Percentiles rank a stretch among this genome's conserved stretches.
phyloP scores from a whole-genome alignment of 2,888 invertebrate genomes.

The Tetramorium bicarinatum region DNA sequence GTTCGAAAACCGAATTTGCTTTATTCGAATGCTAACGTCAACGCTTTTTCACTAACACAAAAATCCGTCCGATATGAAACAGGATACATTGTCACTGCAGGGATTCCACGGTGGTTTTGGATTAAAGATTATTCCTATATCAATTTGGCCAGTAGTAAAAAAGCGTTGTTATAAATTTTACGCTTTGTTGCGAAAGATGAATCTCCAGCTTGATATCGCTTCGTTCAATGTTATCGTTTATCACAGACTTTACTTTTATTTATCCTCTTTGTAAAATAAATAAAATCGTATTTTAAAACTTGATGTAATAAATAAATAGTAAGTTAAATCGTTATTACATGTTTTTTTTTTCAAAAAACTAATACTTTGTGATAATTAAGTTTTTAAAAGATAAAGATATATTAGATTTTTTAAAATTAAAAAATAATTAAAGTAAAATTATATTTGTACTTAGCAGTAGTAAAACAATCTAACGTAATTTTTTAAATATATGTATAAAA shows the following conservation, averaged over 20 bases:
- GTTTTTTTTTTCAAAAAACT: not conserved
- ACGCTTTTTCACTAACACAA: constrained; percentile 11
- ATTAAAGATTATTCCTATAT: constrained; percentile 16
- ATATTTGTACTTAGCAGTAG: not conserved
- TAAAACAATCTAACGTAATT: not conserved
- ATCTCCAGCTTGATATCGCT: not conserved
- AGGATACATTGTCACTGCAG: not conserved
- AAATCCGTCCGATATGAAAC: constrained; percentile 1
- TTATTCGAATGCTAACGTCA: constrained; percentile 34
- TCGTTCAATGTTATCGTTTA: constrained; percentile 19
- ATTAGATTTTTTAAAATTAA: not conserved
- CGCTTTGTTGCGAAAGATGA: not conserved
- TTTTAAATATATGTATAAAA: not conserved
- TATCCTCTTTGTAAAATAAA: not conserved
- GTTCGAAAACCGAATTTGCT: not conserved
- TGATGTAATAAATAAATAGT: not conserved
- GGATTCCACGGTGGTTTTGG: not conserved
- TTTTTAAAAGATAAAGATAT: not conserved
- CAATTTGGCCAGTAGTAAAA: not conserved
- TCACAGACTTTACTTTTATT: not conserved
- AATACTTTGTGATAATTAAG: not conserved
- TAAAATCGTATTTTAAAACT: not conserved
- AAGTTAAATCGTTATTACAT: not conserved
- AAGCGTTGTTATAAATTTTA: constrained; percentile 9
- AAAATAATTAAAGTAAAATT: not conserved